Evolutionary conservation across 53 echinoderm and acorn worm species (phyloP).

Genomic region (Echinarachnius parma): DNA sequence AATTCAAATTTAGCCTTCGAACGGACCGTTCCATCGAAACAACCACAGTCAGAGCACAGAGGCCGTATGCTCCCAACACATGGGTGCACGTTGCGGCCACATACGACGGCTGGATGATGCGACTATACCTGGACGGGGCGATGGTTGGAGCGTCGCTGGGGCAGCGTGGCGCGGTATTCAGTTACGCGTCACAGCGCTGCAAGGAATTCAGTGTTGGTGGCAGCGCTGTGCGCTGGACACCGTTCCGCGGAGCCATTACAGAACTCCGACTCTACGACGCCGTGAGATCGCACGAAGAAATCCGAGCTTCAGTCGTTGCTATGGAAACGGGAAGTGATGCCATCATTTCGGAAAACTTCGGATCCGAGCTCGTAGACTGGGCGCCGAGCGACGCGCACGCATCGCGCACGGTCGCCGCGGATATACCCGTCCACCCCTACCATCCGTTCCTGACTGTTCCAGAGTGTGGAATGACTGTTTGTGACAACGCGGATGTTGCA

Average conservation of each 20-base stretch:
- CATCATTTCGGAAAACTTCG: constrained; percentile 63
- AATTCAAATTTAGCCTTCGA: constrained; percentile 63
- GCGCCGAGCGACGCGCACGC: constrained; percentile 58
- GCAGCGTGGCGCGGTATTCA: constrained; percentile 68
- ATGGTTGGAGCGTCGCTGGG: constrained; percentile 57
- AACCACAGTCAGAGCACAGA: constrained; percentile 46
- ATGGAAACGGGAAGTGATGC: constrained; percentile 4
- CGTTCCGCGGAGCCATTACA: constrained; percentile 75
- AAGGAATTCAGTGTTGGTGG: constrained; percentile 87
- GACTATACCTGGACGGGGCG: constrained; percentile 81
- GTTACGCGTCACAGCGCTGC: constrained; percentile 59
- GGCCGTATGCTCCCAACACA: constrained; percentile 57
- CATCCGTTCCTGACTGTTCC: constrained; percentile 42
- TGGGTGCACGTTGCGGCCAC: constrained; percentile 88
- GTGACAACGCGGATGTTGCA: constrained; percentile 72
- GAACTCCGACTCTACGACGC: constrained; percentile 54
- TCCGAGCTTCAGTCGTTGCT: constrained; percentile 13
- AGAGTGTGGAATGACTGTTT: constrained; percentile 80
- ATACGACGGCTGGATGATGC: constrained; percentile 68
- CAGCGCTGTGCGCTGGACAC: constrained; percentile 31
- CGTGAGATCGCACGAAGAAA: constrained; percentile 48
- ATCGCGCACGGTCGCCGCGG: constrained; percentile 33
- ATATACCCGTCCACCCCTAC: constrained; percentile 2
- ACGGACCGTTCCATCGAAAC: constrained; percentile 71
- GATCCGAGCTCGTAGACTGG: constrained; percentile 55